A percentile compares a stretch with the other conserved stretches of the same genome.
These are phyloP conservation scores for Malurus splendens DNA, from an alignment of 2,797 vertebrate genomes.

Conservation along the genomic window DNA sequence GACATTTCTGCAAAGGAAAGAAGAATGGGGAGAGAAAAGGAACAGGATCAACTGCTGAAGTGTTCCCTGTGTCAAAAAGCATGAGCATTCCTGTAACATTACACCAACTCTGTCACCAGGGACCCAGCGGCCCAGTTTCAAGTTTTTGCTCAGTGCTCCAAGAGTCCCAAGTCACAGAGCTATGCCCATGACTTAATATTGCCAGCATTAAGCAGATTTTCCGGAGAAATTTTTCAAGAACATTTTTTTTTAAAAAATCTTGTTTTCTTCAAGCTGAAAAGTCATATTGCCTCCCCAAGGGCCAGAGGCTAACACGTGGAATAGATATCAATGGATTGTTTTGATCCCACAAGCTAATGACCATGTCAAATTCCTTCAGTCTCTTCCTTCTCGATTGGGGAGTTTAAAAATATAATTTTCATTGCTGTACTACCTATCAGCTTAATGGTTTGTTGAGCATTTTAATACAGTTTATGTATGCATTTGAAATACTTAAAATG, in stretches of 20 bases:
- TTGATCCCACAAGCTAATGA: neutral
- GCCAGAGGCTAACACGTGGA: constrained; percentile 24
- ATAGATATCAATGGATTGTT: constrained; percentile 41
- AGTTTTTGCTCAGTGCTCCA: constrained; percentile 28
- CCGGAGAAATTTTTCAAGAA: constrained; percentile 3
- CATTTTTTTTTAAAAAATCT: neutral
- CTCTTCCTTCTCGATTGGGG: neutral
- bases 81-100: constrained; percentile 55
- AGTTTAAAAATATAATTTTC: neutral
- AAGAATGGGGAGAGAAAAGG: constrained; percentile 55
- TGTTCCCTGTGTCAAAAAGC: constrained; percentile 46
- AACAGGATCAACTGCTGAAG: constrained; percentile 33
- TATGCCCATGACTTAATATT: constrained; percentile 35
- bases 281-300: neutral
- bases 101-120: constrained; percentile 43
- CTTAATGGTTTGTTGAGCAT: neutral
- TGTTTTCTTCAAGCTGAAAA: constrained; percentile 38
- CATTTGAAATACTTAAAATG: neutral
- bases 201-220: constrained; percentile 51
- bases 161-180: constrained; percentile 46
- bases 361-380: neutral
- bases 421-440: neutral
- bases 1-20: constrained; percentile 52
- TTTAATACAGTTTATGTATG: neutral
- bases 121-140: constrained; percentile 38